Evolutionary conservation across 2,113 vertebrate species (phyloP).

Genomic region (Dryoscopus gambensis): DNA sequence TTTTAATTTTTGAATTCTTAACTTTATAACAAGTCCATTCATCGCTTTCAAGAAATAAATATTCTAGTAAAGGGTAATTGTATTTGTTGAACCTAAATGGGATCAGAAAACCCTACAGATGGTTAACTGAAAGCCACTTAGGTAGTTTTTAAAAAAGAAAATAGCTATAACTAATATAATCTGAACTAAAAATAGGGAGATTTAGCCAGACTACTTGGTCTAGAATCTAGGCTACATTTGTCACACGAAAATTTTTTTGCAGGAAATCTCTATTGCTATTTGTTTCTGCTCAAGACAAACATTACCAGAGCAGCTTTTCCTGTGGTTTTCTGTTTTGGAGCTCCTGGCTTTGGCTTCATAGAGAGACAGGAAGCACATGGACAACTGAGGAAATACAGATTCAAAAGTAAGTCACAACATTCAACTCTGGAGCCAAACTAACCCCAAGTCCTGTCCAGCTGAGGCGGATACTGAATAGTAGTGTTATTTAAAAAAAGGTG

Average conservation of each 20-base stretch:
- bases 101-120: not conserved
- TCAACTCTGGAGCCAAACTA: not conserved
- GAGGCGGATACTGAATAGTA: not conserved
- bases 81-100: not conserved
- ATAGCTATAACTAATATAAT: not conserved
- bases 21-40: not conserved
- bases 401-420: not conserved
- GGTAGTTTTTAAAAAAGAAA: not conserved
- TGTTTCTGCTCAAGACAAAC: not conserved
- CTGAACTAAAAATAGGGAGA: not conserved
- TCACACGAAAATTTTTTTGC: not conserved
- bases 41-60: not conserved
- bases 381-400: not conserved
- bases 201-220: not conserved
- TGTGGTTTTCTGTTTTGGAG: not conserved
- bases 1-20: not conserved
- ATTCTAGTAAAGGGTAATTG: not conserved
- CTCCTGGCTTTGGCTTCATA: not conserved
- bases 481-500: not conserved
- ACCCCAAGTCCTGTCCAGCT: not conserved
- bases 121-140: not conserved
- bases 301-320: conserved; percentile 7
- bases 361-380: not conserved
- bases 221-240: not conserved
- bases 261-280: not conserved